phyloP scores from a whole-genome alignment of 1,140 invertebrate genomes.

The Ceratina australensis region DNA sequence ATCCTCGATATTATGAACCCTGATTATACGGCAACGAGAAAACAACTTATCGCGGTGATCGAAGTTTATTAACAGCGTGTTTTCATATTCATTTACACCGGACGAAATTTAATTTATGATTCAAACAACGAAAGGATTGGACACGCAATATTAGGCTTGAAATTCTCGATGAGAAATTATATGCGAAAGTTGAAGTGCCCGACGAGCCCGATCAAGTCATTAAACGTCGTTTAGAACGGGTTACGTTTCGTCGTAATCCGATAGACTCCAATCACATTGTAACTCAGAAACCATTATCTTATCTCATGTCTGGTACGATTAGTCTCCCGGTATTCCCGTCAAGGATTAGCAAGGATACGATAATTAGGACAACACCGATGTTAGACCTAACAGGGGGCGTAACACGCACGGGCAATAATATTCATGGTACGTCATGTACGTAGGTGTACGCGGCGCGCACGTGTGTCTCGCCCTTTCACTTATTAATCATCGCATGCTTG shows the following conservation, averaged over 20 bases:
- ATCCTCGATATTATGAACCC: slow-evolving; percentile 13
- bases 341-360: slow-evolving; percentile 51
- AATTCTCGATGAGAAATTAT: no score
- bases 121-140: neutral
- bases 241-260: slow-evolving; percentile 24
- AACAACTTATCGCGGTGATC: neutral
- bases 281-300: slow-evolving; percentile 46
- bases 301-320: slow-evolving; percentile 40
- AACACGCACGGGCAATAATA: slow-evolving; percentile 13
- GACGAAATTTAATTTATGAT: neutral
- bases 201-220: slow-evolving; percentile 4
- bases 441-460: no score
- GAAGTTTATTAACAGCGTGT: neutral
- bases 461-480: neutral
- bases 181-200: neutral
- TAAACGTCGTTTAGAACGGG: slow-evolving; percentile 21
- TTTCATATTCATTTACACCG: neutral
- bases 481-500: neutral
- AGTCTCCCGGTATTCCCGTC: slow-evolving; percentile 36
- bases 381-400: slow-evolving; percentile 1
- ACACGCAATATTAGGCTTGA: no score
- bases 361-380: slow-evolving; percentile 53
- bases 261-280: slow-evolving; percentile 27
- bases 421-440: neutral
- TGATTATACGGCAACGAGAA: neutral